A percentile compares a stretch with the other conserved stretches of the same genome.
Conservation (phyloP, 2,888 invertebrate species). For the Melolontha melolontha region DNA sequence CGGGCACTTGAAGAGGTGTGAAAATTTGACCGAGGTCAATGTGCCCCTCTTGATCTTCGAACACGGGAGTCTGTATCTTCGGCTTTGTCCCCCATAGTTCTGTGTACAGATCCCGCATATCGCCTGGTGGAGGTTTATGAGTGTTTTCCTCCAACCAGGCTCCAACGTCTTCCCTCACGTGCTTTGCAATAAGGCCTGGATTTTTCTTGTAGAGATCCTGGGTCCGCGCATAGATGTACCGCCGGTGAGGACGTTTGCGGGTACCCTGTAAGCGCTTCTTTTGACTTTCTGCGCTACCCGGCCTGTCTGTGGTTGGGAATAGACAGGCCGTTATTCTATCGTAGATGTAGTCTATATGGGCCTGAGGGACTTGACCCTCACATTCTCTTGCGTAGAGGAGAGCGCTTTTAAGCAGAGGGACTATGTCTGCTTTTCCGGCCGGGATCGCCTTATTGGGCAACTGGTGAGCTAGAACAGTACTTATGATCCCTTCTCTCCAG, state of each 20-base stretch:
- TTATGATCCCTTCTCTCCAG: slow-evolving; percentile 25
- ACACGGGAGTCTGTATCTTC: slow-evolving; percentile 46
- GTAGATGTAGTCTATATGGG: slow-evolving; percentile 43
- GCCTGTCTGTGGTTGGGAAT: slow-evolving; percentile 15
- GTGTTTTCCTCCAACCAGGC: slow-evolving; percentile 44
- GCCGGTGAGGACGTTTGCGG: slow-evolving; percentile 32
- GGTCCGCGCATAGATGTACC: no score
- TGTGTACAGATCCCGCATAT: slow-evolving; percentile 49
- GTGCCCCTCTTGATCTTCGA: slow-evolving; percentile 39
- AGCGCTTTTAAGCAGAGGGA: slow-evolving; percentile 40
- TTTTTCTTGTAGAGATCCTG: no score
- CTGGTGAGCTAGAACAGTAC: slow-evolving; percentile 15
- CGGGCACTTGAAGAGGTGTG: no score
- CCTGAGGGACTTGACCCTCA: slow-evolving; percentile 40
- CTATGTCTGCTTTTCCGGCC: slow-evolving; percentile 27
- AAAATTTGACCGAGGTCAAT: no score
- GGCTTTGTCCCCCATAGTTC: slow-evolving; percentile 52
- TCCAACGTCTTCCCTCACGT: slow-evolving; percentile 49
- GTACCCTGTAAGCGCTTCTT: slow-evolving; percentile 20
- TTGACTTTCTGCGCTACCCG: background rate
- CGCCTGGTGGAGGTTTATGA: slow-evolving; percentile 10
- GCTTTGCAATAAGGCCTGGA: no score
- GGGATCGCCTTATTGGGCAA: slow-evolving; percentile 20
- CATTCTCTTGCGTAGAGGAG: slow-evolving; percentile 29
- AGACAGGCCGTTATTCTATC: background rate